phyloP scores from a whole-genome alignment of 2,888 invertebrate genomes.

The Agrenia bidenticulata region DNA sequence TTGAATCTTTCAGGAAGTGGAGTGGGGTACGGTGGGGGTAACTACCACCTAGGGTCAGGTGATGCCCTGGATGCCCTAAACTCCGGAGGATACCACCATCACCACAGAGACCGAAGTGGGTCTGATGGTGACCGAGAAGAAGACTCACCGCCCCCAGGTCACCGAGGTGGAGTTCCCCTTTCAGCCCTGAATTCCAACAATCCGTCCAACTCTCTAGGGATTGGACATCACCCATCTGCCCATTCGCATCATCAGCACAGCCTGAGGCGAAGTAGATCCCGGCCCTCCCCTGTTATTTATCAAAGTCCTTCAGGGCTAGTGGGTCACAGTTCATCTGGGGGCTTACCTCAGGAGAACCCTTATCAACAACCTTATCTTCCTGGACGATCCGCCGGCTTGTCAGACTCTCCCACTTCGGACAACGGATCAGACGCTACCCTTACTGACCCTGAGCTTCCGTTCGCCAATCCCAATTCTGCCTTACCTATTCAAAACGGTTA shows the following conservation, averaged over 20 bases:
- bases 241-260: conserved; percentile 57
- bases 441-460: conserved; percentile 78
- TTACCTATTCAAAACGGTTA: conserved; percentile 83
- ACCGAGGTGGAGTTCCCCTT: conserved; percentile 55
- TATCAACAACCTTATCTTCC: conserved; percentile 50
- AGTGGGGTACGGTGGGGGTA: conserved; percentile 50
- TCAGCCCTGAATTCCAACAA: conserved; percentile 61
- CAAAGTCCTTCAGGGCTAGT: conserved; percentile 49
- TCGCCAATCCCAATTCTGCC: conserved; percentile 73
- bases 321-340: conserved; percentile 27
- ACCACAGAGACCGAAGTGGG: conserved; percentile 63
- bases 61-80: conserved; percentile 49
- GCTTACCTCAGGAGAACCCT: conserved; percentile 45
- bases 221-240: conserved; percentile 58
- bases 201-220: conserved; percentile 56
- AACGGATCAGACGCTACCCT: conserved; percentile 83
- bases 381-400: conserved; percentile 62
- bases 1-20: conserved; percentile 36
- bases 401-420: conserved; percentile 79
- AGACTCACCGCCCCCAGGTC: conserved; percentile 46
- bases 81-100: conserved; percentile 63
- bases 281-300: conserved; percentile 54
- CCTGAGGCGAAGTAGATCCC: conserved; percentile 41
- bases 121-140: conserved; percentile 68
- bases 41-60: conserved; percentile 52